A percentile compares a stretch with the other conserved stretches of the same genome.
Conservation (phyloP, 2,888 invertebrate species). For the Pantelozetes paolii region DNA sequence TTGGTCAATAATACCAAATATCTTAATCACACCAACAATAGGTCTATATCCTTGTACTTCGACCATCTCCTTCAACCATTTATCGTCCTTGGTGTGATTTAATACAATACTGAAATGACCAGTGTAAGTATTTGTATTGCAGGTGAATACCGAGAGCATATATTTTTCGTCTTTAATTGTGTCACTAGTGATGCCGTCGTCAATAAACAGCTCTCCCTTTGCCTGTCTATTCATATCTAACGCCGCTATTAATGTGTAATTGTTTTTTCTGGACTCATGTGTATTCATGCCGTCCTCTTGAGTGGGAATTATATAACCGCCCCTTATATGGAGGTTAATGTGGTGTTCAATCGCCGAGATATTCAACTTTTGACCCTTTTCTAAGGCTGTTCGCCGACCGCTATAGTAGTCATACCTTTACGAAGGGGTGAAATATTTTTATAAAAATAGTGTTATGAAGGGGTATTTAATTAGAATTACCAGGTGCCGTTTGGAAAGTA, state of each 20-base stretch:
- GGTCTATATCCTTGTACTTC: neutral
- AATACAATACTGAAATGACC: too few species aligned
- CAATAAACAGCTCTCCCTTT: slow-evolving; percentile 43
- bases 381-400: slow-evolving; percentile 36
- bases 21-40: neutral
- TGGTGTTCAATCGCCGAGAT: slow-evolving; percentile 43
- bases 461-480: slow-evolving; percentile 55
- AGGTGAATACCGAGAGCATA: too few species aligned
- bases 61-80: too few species aligned
- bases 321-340: slow-evolving; percentile 49
- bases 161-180: too few species aligned
- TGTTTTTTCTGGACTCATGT: slow-evolving; percentile 42
- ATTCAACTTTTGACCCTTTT: slow-evolving; percentile 46
- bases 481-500: slow-evolving; percentile 65
- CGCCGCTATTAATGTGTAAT: slow-evolving; percentile 39
- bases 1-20: neutral
- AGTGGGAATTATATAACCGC: slow-evolving; percentile 50
- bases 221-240: slow-evolving; percentile 39
- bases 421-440: neutral
- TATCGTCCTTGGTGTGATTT: neutral
- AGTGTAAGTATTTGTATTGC: too few species aligned
- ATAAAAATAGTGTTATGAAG: neutral
- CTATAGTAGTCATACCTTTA: slow-evolving; percentile 37
- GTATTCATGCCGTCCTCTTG: slow-evolving; percentile 49
- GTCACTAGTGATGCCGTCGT: slow-evolving; percentile 42